phyloP scores from a whole-genome alignment of 2,888 invertebrate species.

The Saturnia japonica region DNA sequence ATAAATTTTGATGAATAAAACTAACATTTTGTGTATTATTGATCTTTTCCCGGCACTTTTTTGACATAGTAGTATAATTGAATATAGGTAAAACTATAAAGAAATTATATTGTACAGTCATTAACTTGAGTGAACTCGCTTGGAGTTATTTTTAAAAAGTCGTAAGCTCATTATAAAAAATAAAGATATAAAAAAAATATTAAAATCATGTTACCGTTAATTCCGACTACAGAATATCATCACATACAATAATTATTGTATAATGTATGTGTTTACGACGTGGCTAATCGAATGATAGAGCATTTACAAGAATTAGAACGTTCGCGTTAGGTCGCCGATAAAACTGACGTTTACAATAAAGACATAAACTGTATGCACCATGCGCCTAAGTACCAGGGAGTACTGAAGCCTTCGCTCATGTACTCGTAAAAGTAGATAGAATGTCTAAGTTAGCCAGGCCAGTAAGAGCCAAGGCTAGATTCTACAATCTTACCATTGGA shows the following conservation, averaged over 20 bases:
- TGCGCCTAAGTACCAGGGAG: slow-evolving; percentile 63
- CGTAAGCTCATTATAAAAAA: no score
- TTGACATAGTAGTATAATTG: no score
- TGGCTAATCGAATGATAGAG: slow-evolving; percentile 59
- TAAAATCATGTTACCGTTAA: neutral
- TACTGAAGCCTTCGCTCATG: slow-evolving; percentile 74
- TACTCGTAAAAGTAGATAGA: slow-evolving; percentile 82
- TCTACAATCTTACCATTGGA: slow-evolving; percentile 44
- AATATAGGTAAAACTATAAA: no score
- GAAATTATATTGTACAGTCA: neutral
- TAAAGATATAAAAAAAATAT: no score
- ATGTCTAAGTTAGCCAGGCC: slow-evolving; percentile 82
- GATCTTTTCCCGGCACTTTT: no score
- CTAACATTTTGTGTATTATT: no score
- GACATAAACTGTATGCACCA: slow-evolving; percentile 55
- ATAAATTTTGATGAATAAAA: no score
- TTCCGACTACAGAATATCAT: neutral
- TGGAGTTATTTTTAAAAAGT: no score
- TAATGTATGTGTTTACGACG: neutral
- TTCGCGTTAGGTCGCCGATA: slow-evolving; percentile 48
- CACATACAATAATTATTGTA: neutral
- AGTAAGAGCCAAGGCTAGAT: slow-evolving; percentile 81
- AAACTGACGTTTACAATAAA: slow-evolving; percentile 50
- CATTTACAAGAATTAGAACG: slow-evolving; percentile 59
- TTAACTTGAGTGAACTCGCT: neutral